Conservation (phyloP, 1,140 invertebrate genomes). For the Meteorus sp. region DNA sequence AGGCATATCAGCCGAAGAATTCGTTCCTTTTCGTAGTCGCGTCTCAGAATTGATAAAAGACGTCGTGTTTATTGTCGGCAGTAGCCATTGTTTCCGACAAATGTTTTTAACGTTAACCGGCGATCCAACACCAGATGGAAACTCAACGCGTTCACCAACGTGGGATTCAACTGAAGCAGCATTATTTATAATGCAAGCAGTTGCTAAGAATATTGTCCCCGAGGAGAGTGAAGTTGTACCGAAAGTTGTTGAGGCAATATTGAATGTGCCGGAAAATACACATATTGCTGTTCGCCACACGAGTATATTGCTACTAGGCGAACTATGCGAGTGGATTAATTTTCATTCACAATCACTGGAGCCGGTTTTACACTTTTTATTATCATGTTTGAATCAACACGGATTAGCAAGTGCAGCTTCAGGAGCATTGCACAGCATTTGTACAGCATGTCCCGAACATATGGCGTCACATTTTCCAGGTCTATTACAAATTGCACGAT, state of each 20-base stretch:
- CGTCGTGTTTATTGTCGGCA: constrained; percentile 96
- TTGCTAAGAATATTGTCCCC: constrained; percentile 93
- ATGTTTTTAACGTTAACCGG: constrained; percentile 74
- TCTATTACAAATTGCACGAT: constrained; percentile 79
- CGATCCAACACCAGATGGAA: constrained; percentile 38
- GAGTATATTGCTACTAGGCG: constrained; percentile 85
- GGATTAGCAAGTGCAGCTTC: constrained; percentile 78
- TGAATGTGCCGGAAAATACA: constrained; percentile 79
- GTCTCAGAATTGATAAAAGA: constrained; percentile 95
- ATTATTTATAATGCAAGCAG: constrained; percentile 92
- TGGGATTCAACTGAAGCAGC: constrained; percentile 96
- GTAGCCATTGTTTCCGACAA: constrained; percentile 87
- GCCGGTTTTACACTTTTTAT: constrained; percentile 78
- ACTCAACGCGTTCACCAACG: constrained; percentile 62
- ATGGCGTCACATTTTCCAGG: constrained; percentile 81
- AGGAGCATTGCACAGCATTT: constrained; percentile 73
- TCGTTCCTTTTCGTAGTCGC: constrained; percentile 84
- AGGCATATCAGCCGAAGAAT: constrained; percentile 55
- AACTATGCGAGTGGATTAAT: constrained; percentile 95
- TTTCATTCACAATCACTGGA: constrained; percentile 77
- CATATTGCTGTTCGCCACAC: constrained; percentile 90
- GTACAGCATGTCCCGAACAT: constrained; percentile 75
- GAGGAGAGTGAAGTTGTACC: constrained; percentile 91
- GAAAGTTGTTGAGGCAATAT: constrained; percentile 88
- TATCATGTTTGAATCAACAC: constrained; percentile 73